These are phyloP conservation scores for Poeciliopsis gracilis DNA, from an alignment of 2,797 vertebrate genomes.

Conservation along the genomic window DNA sequence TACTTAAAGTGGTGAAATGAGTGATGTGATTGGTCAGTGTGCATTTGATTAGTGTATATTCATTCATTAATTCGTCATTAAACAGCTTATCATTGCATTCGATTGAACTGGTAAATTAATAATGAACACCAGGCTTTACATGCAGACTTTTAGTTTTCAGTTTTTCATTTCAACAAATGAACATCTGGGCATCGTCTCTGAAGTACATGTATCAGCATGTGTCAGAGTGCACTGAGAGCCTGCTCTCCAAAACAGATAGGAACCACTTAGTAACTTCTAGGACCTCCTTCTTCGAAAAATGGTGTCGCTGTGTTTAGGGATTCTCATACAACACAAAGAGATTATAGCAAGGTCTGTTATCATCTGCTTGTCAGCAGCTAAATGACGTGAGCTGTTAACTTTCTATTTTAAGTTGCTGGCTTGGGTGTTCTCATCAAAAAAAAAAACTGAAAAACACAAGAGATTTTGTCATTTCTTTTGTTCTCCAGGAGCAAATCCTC, in stretches of 20 bases:
- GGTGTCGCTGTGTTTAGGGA: conserved; percentile 78
- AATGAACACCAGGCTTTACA: conserved; percentile 19
- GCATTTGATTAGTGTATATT: neutral
- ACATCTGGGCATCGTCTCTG: conserved; percentile 48
- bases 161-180: conserved; percentile 28
- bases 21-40: neutral
- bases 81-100: neutral
- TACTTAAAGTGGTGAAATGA: neutral
- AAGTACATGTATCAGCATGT: conserved; percentile 62
- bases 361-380: conserved; percentile 84
- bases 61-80: neutral
- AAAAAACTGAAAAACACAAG: conserved; percentile 53
- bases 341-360: conserved; percentile 83
- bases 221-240: conserved; percentile 65
- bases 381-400: conserved; percentile 88
- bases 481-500: conserved; percentile 62
- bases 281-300: conserved; percentile 67
- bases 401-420: conserved; percentile 85
- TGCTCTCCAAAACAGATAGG: conserved; percentile 71
- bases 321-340: conserved; percentile 85
- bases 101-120: neutral
- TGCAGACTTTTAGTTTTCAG: conserved; percentile 19
- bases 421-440: conserved; percentile 74
- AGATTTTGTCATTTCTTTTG: conserved; percentile 71
- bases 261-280: conserved; percentile 71